Base-by-base conservation (phyloP, 2,797 vertebrate genomes). In the Thunnus albacares region DNA sequence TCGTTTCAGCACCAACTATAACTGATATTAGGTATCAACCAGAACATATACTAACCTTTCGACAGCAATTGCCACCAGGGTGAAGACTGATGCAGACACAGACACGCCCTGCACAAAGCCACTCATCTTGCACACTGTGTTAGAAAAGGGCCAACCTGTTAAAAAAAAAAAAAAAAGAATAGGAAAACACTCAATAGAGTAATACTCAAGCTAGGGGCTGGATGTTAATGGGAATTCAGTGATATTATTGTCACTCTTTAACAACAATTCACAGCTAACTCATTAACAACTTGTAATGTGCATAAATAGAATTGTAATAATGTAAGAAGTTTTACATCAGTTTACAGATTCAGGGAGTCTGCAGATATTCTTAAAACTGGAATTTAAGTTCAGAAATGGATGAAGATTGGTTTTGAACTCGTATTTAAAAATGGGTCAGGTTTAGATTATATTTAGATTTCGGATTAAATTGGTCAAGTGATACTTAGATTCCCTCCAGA, bases 101-200 rank as follows among this genome's bases (percentile, higher is more conserved):
- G 96, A 96, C 72, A 95, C 92, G 2, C 96, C 96, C 74, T 97
- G 96, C 33, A 95, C 93, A 59, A 97, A 94, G 33, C 96, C 96
- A 0, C 95, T 96, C 95, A 96, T 93, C 87, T 96, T 96, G 79
- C 96, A 96, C 57, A 96, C 89, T 0, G 20, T 77, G 70, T 93
- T 95, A 51, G 95, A 93, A 82, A 96, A 96, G 0, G 96, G 96
- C 96, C 96, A 96, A 10, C 96, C 96, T 96, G 79, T 63, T 15
- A 55, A 71, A 6, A 56, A 41, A 66, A 51, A 0, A 73, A 28
- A 51, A 35, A 49, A 59, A 78, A 64, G 41, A 75, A 69, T 56
- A 11, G 12, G 62, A 30, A 82, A 38, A 13, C 1, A 0, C 2
- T 69, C 15, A 71, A 12, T 8, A 6, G 18, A 69, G 11, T 6